Conservation (phyloP, 2,113 vertebrate genomes). For the Aptenodytes forsteri region DNA sequence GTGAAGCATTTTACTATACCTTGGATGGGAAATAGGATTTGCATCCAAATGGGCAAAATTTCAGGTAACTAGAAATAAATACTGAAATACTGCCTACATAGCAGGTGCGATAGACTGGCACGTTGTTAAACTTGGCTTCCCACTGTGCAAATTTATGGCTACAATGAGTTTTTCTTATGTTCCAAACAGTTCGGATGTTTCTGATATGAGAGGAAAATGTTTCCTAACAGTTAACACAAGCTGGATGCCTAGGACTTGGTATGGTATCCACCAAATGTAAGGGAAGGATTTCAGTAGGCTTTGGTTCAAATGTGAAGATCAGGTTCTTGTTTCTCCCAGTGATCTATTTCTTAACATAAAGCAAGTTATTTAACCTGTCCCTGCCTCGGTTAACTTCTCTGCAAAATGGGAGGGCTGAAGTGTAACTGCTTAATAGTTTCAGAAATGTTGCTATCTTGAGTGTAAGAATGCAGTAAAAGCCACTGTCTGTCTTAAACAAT, state of each 20-base stretch:
- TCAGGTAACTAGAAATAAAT: not conserved
- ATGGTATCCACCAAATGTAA: not conserved
- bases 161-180: not conserved
- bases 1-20: not conserved
- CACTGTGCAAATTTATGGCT: not conserved
- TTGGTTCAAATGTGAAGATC: not conserved
- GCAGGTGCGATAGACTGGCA: not conserved
- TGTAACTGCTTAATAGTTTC: not conserved
- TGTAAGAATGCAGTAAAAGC: not conserved
- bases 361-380: not conserved
- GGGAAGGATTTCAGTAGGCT: not conserved
- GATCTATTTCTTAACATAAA: not conserved
- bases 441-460: not conserved
- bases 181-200: not conserved
- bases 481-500: not conserved
- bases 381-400: not conserved
- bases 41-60: slow-evolving; percentile 8
- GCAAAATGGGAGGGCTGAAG: not conserved
- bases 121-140: not conserved
- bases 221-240: not conserved
- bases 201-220: not conserved
- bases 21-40: not conserved
- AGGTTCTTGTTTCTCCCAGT: not conserved
- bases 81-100: not conserved
- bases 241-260: not conserved